Base-by-base conservation (phyloP, 2,888 invertebrate genomes). In the Caenorhabditis uteleia region DNA sequence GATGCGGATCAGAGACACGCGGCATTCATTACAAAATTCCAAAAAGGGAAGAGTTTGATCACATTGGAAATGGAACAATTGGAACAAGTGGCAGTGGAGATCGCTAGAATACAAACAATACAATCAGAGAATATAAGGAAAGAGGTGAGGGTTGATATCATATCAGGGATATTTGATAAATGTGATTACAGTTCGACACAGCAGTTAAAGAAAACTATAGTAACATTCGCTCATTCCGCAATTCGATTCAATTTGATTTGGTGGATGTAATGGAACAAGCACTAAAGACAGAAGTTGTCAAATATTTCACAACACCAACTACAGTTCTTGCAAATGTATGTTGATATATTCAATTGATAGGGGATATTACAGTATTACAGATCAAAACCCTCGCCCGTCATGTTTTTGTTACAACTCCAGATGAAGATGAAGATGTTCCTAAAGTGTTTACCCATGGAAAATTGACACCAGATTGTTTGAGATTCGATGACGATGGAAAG, bases 401-500 rank as follows among this genome's bases (percentile, higher is more conserved):
- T 25, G 7, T 47, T 16, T n/a, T 42, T 5, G 31, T 23, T 10
- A 25, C 6, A 27, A 18, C 38, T 10, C 20, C 27, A 20, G 12
- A 27, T 3, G 39, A 45, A 2, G 54, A 45, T 3, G 55, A 53
- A 14, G 26, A 46, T 4, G 43, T 39, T 20, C 40, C 34, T 12
- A 20, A 38, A 10, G 70, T 71, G 23, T 53, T 72, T n/a, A 49
- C 59, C 14, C 68, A 72, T 39, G 72, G 72, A n/a, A 48, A 44
- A 21, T 33, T 72, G 33, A 56, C 64, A 20, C 54, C 57, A 1
- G 64, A 66, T 4, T 42, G 34, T 0, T 59, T 61, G 23, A 31
- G 46, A 34, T 72, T 67, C 25, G 51, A 66, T 20, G 53, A 48
- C 21, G 29, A 54, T 16, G 62, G 55, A 20, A 64, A 64, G 7